phyloP scores from a whole-genome alignment of 2,113 vertebrate genomes.

The Vireo altiloquus region DNA sequence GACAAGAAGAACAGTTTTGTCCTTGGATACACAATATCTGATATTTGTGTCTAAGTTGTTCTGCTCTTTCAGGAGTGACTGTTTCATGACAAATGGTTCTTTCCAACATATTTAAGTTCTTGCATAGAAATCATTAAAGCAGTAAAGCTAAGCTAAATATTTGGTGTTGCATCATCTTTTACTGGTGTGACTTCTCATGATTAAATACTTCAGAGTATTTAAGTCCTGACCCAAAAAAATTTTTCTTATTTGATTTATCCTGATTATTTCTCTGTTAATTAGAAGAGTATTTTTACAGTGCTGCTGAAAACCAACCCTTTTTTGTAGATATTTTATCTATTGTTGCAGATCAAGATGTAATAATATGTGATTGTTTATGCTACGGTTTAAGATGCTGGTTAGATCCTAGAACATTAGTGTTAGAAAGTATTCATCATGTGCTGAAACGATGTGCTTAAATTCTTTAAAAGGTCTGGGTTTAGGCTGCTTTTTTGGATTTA shows the following conservation, averaged over 20 bases:
- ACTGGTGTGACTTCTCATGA: neutral
- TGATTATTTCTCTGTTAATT: slow-evolving; percentile 25
- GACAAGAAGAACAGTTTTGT: neutral
- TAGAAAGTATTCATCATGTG: neutral
- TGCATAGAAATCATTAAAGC: neutral
- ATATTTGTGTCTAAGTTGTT: neutral
- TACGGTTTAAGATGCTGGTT: neutral
- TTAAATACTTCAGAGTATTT: slow-evolving; percentile 47
- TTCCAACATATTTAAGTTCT: neutral
- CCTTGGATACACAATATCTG: neutral
- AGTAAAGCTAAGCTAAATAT: neutral
- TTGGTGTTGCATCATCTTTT: neutral
- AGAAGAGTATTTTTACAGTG: neutral
- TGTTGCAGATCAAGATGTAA: neutral
- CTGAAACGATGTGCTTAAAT: neutral
- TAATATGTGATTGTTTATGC: neutral
- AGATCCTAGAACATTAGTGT: neutral
- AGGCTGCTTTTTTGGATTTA: neutral
- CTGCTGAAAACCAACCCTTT: neutral
- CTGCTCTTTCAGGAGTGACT: neutral
- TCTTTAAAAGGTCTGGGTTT: neutral
- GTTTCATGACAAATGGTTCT: neutral
- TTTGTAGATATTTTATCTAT: neutral
- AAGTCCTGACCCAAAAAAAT: neutral
- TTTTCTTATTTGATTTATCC: neutral